These are phyloP conservation scores for Iphiclides podalirius DNA, from an alignment of 2,888 invertebrate genomes.

Conservation along the genomic window DNA sequence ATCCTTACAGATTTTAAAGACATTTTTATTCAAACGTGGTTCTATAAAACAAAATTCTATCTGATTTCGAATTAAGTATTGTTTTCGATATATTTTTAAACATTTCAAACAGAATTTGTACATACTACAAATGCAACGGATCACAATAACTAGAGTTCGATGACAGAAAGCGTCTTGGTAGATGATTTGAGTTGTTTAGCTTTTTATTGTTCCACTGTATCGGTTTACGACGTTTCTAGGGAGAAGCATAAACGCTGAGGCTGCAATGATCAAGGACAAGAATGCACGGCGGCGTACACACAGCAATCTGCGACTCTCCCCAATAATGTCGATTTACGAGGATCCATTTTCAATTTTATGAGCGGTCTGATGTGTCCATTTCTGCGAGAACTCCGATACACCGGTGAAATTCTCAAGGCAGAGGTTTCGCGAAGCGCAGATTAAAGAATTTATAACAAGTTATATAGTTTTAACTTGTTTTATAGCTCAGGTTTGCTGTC, in stretches of 20 bases:
- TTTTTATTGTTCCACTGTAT: slow-evolving; percentile 36
- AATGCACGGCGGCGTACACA: slow-evolving; percentile 61
- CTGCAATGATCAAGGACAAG: slow-evolving; percentile 50
- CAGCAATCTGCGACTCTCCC: slow-evolving; percentile 60
- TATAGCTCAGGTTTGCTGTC: slow-evolving; percentile 50
- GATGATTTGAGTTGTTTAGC: slow-evolving; percentile 5
- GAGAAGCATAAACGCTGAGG: slow-evolving; percentile 32
- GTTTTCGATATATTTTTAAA: too few species aligned
- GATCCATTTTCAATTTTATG: slow-evolving; percentile 68
- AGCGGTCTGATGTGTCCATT: slow-evolving; percentile 56
- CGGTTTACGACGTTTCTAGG: slow-evolving; percentile 38
- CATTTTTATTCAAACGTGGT: too few species aligned
- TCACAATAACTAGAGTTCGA: background rate
- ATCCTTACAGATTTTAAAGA: too few species aligned
- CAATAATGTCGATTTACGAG: slow-evolving; percentile 67
- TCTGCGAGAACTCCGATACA: slow-evolving; percentile 47
- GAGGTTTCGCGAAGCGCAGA: slow-evolving; percentile 35
- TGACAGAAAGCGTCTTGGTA: background rate
- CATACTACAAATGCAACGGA: background rate
- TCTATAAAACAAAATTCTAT: too few species aligned
- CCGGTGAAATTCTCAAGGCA: slow-evolving; percentile 26
- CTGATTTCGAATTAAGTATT: too few species aligned
- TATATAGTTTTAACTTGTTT: slow-evolving; percentile 41
- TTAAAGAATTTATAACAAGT: slow-evolving; percentile 35
- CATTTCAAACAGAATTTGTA: too few species aligned